phyloP scores from a whole-genome alignment of 2,888 invertebrate genomes.

The Ceratothoa steindachneri region DNA sequence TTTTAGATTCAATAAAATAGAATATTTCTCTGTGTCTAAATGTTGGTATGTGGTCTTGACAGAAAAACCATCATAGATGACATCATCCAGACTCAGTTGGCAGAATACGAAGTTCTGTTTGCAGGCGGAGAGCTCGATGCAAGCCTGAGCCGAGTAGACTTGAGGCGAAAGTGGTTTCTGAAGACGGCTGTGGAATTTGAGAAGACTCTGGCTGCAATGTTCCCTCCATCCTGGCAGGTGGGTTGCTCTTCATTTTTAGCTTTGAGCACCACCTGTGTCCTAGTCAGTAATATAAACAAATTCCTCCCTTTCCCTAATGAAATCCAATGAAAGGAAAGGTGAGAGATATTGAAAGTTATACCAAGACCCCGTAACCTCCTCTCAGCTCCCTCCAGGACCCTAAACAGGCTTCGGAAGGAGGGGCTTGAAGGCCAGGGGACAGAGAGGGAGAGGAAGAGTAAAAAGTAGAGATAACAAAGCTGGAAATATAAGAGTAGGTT shows the following conservation, averaged over 20 bases:
- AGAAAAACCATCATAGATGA: constrained; percentile 41
- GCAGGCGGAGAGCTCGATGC: constrained; percentile 92
- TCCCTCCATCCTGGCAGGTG: constrained; percentile 89
- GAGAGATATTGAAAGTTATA: too few relatives aligned
- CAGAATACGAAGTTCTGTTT: constrained; percentile 91
- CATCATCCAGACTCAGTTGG: constrained; percentile 67
- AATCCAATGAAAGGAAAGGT: background rate
- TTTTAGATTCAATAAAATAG: too few relatives aligned
- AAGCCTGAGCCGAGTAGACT: constrained; percentile 93
- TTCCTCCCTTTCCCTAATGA: background rate
- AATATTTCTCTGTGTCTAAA: too few relatives aligned
- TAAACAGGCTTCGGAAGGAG: too few relatives aligned
- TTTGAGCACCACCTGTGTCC: background rate
- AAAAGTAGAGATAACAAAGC: too few relatives aligned
- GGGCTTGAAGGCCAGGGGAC: too few relatives aligned
- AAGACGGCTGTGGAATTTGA: constrained; percentile 90
- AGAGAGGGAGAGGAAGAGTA: too few relatives aligned
- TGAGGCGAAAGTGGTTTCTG: constrained; percentile 92
- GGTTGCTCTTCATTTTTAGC: constrained; percentile 56
- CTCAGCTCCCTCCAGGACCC: too few relatives aligned
- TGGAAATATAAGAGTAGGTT: too few relatives aligned
- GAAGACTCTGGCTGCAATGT: constrained; percentile 76
- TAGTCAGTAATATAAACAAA: background rate
- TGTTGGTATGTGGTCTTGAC: too few relatives aligned
- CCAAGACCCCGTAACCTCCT: too few relatives aligned